These are phyloP conservation scores for Asteroscopus sphinx DNA, from an alignment of 2,888 invertebrate genomes.

Conservation along the genomic window DNA sequence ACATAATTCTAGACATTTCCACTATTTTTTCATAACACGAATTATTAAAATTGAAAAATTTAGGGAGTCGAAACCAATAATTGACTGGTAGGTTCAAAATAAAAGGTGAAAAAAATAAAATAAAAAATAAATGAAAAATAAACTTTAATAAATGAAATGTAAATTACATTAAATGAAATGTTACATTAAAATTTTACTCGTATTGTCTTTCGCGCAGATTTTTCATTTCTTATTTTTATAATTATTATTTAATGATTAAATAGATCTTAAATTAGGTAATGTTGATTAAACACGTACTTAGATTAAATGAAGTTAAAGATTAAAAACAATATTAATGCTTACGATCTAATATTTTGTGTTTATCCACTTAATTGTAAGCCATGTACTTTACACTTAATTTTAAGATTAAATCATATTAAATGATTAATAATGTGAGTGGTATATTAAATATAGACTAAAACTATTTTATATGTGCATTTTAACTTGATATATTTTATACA, in stretches of 20 bases:
- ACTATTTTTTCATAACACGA: conserved; percentile 59
- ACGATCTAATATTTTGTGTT: conserved; percentile 23
- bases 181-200: conserved; percentile 58
- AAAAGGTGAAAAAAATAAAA: conserved; percentile 62
- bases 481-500: too few species aligned
- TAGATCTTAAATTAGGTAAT: conserved; percentile 41
- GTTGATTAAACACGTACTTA: conserved; percentile 45
- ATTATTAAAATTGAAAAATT: conserved; percentile 88
- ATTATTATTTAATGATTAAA: conserved; percentile 50
- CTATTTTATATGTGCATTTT: conserved; percentile 20
- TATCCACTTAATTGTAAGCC: conserved; percentile 56
- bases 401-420: conserved; percentile 21
- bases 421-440: conserved; percentile 39
- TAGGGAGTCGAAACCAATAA: conserved; percentile 88
- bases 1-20: conserved; percentile 52
- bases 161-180: conserved; percentile 53
- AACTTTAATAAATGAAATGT: conserved; percentile 67
- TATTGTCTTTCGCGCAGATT: conserved; percentile 80
- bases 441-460: conserved; percentile 26
- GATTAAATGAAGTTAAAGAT: conserved; percentile 38
- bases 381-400: conserved; percentile 58
- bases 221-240: conserved; percentile 56
- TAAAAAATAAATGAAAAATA: conserved; percentile 69
- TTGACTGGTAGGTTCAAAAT: conserved; percentile 84
- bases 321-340: conserved; percentile 37